A percentile compares a stretch with the other conserved stretches of the same genome.
Conservation (phyloP, 2,113 vertebrate species). For the Oryzias melastigma region DNA sequence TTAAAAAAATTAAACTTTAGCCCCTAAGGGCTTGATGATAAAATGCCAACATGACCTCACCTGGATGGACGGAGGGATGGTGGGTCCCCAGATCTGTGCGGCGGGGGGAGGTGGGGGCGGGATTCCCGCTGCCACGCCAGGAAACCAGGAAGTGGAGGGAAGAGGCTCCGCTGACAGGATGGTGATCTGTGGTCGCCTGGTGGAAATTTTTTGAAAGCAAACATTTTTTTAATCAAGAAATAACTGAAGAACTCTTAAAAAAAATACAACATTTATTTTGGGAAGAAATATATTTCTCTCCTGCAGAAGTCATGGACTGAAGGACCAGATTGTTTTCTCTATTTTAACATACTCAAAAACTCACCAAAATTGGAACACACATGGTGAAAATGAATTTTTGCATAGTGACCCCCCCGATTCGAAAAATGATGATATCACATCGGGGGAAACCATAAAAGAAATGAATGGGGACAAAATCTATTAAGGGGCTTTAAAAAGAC, state of each 20-base stretch:
- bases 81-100: conserved; percentile 85
- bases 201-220: conserved; percentile 10
- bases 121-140: conserved; percentile 77
- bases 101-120: conserved; percentile 81
- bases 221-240: not conserved
- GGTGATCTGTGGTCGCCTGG: conserved; percentile 94
- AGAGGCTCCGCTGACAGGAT: conserved; percentile 94
- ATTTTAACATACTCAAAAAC: too few species aligned
- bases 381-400: too few species aligned
- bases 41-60: conserved; percentile 52
- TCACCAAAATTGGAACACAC: too few species aligned
- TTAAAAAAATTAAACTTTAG: too few species aligned
- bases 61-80: conserved; percentile 82
- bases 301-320: not conserved
- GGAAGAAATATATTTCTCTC: not conserved
- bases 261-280: not conserved
- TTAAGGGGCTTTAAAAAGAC: too few species aligned
- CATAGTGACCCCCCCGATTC: too few species aligned
- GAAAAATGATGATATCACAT: too few species aligned
- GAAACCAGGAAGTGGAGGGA: conserved; percentile 87
- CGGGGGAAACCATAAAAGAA: too few species aligned
- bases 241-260: not conserved
- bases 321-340: too few species aligned
- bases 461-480: too few species aligned
- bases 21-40: too few species aligned